Conservation (phyloP, 2,113 vertebrate genomes). For the Ifrita kowaldi region DNA sequence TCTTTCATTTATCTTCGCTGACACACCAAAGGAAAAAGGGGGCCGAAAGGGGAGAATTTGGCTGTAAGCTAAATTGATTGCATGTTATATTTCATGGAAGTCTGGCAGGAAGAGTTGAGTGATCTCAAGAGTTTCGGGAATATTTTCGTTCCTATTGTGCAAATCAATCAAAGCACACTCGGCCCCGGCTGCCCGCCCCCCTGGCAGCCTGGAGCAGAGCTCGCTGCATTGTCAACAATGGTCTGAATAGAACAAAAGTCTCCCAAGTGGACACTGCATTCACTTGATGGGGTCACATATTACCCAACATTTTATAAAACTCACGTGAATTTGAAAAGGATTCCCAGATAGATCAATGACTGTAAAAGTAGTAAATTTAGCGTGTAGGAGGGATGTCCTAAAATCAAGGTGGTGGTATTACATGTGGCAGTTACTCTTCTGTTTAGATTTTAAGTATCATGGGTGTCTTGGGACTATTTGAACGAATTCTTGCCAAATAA, state of each 20-base stretch:
- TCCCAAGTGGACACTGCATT: slow-evolving; percentile 36
- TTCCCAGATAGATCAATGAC: background rate
- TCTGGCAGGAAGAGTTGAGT: slow-evolving; percentile 62
- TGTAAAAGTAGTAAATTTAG: background rate
- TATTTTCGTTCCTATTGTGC: slow-evolving; percentile 61
- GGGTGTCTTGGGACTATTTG: background rate
- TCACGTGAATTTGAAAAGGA: slow-evolving; percentile 34
- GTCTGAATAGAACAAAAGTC: slow-evolving; percentile 51
- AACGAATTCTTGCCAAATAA: slow-evolving; percentile 4
- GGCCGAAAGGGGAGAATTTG: slow-evolving; percentile 48
- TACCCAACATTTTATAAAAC: slow-evolving; percentile 51
- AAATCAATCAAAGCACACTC: slow-evolving; percentile 46
- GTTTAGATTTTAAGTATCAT: background rate
- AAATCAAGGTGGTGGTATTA: background rate
- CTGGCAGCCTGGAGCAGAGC: background rate
- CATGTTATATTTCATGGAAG: slow-evolving; percentile 67
- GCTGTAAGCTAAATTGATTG: slow-evolving; percentile 69
- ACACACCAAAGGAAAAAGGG: slow-evolving; percentile 65
- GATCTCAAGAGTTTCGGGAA: slow-evolving; percentile 52
- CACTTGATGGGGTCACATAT: slow-evolving; percentile 37
- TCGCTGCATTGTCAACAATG: slow-evolving; percentile 5
- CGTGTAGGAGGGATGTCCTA: background rate
- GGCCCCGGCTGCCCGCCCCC: background rate
- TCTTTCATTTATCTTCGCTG: slow-evolving; percentile 66
- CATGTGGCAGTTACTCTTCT: background rate